Evolutionary conservation across 1,140 invertebrate species (phyloP), one percentile per base, ranked within the genome.

Genomic region (Heliconius himera): DNA sequence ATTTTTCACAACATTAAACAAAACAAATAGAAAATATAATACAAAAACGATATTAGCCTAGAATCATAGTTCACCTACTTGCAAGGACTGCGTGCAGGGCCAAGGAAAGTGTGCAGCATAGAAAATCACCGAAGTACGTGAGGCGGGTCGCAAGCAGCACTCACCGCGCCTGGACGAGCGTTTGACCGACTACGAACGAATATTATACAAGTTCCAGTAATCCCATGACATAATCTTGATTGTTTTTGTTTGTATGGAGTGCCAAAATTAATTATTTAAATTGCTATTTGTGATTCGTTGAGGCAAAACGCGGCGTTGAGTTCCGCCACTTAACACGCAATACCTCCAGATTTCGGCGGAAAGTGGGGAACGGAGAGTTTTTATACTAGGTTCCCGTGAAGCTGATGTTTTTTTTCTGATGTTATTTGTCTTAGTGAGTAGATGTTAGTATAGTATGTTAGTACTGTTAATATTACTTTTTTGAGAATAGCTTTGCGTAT

Each of bases 151-250:
- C 81, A 90, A 90, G 72, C 80, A 79, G 84, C 78, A 51, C 78
- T 71, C 84, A 82, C 76, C 83, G 18, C 78, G 82, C 78, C 79
- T 85, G 75, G 49, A 75, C 81, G 86, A 87, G 84, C 79, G 84
- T 79, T 78, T 89, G 88, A 90, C 91, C 89, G 90, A 86, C 75
- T 88, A 87, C 86, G 84, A 85, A 87, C 13, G 88, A 87, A 85
- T 80, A 91, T 88, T 90, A 91, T 90, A 89, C 88, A 86, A 93
- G 90, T 88, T 92, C 92, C 81, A 94, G 88, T 92, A 93, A 91
- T 89, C 91, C 86, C 87, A 90, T 94, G 91, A 93, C 91, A 94
- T 93, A 94, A 94, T 91, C 88, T 87, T 87, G 82, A 89, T 91
- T 86, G 88, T 89, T 86, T 85, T 73, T 79, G 76, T 79, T 81